Evolutionary conservation across 2,113 vertebrate species (phyloP), one percentile per base, ranked within the genome.

Genomic region (Lagopus leucura): DNA sequence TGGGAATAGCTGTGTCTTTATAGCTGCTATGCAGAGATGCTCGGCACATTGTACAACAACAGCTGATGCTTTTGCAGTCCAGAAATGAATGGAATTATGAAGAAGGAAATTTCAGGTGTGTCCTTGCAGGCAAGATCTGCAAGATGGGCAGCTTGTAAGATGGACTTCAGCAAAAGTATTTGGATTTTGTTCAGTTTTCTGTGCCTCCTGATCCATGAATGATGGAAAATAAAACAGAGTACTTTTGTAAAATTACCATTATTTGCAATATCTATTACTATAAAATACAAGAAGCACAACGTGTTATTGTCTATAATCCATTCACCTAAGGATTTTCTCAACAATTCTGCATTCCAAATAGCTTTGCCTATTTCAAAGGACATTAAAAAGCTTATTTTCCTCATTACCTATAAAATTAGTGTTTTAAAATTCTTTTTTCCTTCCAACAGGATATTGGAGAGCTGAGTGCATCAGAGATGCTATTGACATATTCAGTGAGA

Each of bases 401-500:
- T 78, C 16, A 17, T 40, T 75, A 14, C 18, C 27, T 18, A 10
- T 12, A 40, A 32, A 79, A 65, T 2, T 50, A 30, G 38, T 8
- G 47, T 86, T 81, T 89, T 2, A 38, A 73, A 90, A 73, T 38
- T 52, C 55, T 45, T 80, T 20, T 89, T 47, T 61, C 28, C 32
- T 78, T 87, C 43, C 45, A 81, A 54, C 43, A 47, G 71, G 28
- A 22, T 30, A 36, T 72, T 45, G 69, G 64, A 78, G 72, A 12
- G 76, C 90, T 88, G 74, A 82, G 77, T 81, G 78, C 86, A 95
- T 85, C 92, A 96, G 92, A 95, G 83, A 93, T 97, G 48, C 61
- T 91, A 97, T 90, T 97, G 97, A 97, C 96, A 97, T 95, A 96
- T 94, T 94, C 94, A 30, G 86, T 1, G 6, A 42, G 94, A 60